Conservation (phyloP, 2,888 invertebrate species). For the Salpingus planirostris region DNA sequence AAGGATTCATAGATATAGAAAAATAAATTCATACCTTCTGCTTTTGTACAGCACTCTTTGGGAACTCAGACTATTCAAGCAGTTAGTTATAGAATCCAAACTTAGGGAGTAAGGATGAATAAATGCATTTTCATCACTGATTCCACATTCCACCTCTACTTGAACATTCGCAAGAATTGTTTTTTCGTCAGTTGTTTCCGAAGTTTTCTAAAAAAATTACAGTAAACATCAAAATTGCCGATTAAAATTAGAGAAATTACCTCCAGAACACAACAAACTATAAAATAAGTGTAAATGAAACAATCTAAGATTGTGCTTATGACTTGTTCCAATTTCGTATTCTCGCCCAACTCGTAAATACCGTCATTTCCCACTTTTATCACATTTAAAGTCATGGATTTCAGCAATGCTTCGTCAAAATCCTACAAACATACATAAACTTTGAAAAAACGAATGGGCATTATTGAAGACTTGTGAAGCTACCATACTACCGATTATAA, state of each 20-base stretch:
- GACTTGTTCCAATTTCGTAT: conserved; percentile 45
- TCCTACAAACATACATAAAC: conserved; percentile 36
- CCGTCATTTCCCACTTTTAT: conserved; percentile 26
- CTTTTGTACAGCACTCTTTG: conserved; percentile 37
- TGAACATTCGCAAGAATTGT: conserved; percentile 50
- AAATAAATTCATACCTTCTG: conserved; percentile 30
- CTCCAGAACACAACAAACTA: conserved; percentile 42
- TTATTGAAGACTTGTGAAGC: too few species aligned
- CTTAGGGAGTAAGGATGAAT: conserved; percentile 68
- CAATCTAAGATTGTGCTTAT: conserved; percentile 55
- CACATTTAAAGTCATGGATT: conserved; percentile 32
- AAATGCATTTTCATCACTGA: conserved; percentile 35
- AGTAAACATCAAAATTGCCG: too few species aligned
- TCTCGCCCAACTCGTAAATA: conserved; percentile 38
- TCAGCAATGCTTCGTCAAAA: conserved; percentile 40
- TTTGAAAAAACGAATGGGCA: too few species aligned
- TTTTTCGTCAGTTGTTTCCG: conserved; percentile 48
- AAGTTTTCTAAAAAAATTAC: too few species aligned
- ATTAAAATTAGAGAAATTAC: too few species aligned
- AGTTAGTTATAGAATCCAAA: conserved; percentile 54
- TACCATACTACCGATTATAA: too few species aligned
- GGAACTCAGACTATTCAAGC: conserved; percentile 47
- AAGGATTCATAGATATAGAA: conserved; percentile 1
- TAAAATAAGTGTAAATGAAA: conserved; percentile 52
- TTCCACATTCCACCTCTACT: conserved; percentile 47